Base-by-base conservation (phyloP, 2,888 invertebrate genomes). In the Aspidiotus rigidus region DNA sequence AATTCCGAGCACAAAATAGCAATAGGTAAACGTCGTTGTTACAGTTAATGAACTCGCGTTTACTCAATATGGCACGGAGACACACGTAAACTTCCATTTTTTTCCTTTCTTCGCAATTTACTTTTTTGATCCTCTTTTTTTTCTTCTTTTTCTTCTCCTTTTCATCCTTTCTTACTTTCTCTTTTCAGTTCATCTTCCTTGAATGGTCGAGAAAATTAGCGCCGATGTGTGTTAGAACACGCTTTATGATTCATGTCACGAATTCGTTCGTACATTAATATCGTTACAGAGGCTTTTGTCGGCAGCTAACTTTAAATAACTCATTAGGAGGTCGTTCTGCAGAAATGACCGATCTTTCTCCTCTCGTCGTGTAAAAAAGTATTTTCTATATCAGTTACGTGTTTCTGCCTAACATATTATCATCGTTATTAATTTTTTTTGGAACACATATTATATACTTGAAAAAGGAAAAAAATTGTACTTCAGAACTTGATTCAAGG, bases 391-490 rank as follows among this genome's bases (percentile, higher is more conserved):
- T 28, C 28, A 28, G 28, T 28, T 28, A 28, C 28, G 28, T 5
- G 28, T 28, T 28, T 28, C 28, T 28, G 5, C 28, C 28, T 28
- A 28, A 28, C 28, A 3, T 28, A 28, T 28, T 5, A 28, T 28
- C 28, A 28, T 28, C 28, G 28, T n/a, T n/a, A 53, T 13, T 53
- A 1, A 53, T 53, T 3, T 3, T 13, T 53, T 5, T 53, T 53
- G 11, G 13, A n/a, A n/a, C n/a, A n/a, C n/a, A n/a, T n/a, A n/a
- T n/a, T n/a, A n/a, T n/a, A n/a, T n/a, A n/a, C n/a, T n/a, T n/a
- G 15, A 53, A 53, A 53, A 53, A 53, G n/a, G n/a, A n/a, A 53
- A 53, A 53, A 53, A 53, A 53, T n/a, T n/a, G 53, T 53, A 13
- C n/a, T n/a, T 13, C 1, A 5, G 5, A 53, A 1, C 3, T 53